phyloP scores from a whole-genome alignment of 2,888 invertebrate species.

The Sycophila texana region DNA sequence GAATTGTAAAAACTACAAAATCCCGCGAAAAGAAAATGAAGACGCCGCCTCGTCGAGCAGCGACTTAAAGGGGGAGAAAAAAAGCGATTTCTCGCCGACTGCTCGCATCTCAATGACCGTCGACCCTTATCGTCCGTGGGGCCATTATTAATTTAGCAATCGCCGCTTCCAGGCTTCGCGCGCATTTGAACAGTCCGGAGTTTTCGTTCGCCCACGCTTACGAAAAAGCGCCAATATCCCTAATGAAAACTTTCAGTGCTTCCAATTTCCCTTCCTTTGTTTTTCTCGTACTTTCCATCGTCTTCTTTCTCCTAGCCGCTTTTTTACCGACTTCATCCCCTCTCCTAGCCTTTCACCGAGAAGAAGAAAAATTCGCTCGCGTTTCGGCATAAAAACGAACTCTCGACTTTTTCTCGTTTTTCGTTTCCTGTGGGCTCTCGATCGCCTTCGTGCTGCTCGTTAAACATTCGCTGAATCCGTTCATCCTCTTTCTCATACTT shows the following conservation, averaged over 20 bases:
- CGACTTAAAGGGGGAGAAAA: no score
- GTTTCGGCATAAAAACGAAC: background rate
- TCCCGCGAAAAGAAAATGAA: no score
- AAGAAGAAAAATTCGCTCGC: background rate
- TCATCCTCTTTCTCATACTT: background rate
- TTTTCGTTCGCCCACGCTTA: conserved; percentile 28
- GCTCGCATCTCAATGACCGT: background rate
- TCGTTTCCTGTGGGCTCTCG: background rate
- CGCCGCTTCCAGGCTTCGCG: background rate
- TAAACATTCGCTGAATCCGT: background rate
- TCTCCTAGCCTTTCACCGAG: background rate
- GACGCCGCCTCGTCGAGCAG: no score
- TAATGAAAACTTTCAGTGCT: conserved; percentile 59
- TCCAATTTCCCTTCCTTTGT: background rate
- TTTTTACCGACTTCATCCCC: background rate
- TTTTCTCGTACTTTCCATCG: background rate
- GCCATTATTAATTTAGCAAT: conserved; percentile 22
- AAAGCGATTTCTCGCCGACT: no score
- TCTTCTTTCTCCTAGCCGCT: background rate
- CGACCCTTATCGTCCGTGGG: background rate
- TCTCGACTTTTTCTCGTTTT: background rate
- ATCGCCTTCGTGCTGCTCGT: no score
- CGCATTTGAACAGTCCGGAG: background rate
- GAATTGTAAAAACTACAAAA: no score
- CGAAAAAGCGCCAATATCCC: conserved; percentile 56